phyloP scores from a whole-genome alignment of 2,113 vertebrate genomes.

The Argyrosomus japonicus region DNA sequence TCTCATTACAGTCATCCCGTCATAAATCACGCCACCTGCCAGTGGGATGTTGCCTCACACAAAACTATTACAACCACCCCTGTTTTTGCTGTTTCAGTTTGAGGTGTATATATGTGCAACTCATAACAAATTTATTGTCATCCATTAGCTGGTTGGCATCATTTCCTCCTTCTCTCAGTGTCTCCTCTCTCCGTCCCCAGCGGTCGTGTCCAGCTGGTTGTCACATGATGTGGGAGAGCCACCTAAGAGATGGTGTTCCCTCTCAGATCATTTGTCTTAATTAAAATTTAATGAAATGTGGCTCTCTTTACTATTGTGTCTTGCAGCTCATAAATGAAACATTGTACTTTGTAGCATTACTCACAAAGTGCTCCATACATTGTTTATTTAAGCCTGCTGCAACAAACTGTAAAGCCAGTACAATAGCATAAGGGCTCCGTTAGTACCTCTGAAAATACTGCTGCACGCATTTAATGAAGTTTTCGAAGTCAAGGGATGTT shows the following conservation, averaged over 20 bases:
- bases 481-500: slow-evolving; percentile 9
- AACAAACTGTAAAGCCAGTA: slow-evolving; percentile 56
- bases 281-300: slow-evolving; percentile 97
- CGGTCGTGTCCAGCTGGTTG: slow-evolving; percentile 88
- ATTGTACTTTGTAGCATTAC: slow-evolving; percentile 89
- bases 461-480: slow-evolving; percentile 14
- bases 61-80: slow-evolving; percentile 7
- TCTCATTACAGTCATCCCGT: slow-evolving; percentile 47
- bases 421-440: not conserved
- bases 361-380: slow-evolving; percentile 83
- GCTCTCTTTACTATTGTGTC: slow-evolving; percentile 88
- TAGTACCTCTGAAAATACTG: slow-evolving; percentile 16
- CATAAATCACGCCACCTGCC: slow-evolving; percentile 56
- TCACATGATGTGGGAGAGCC: slow-evolving; percentile 86
- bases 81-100: slow-evolving; percentile 33
- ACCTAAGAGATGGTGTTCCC: slow-evolving; percentile 91
- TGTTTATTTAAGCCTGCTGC: slow-evolving; percentile 85
- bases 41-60: slow-evolving; percentile 27
- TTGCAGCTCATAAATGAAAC: slow-evolving; percentile 95
- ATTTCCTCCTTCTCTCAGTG: slow-evolving; percentile 18
- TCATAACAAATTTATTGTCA: slow-evolving; percentile 29
- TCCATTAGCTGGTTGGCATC: slow-evolving; percentile 28
- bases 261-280: slow-evolving; percentile 92
- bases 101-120: not conserved
- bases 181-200: slow-evolving; percentile 73